A percentile compares a stretch with the other conserved stretches of the same genome.
phyloP scores from a whole-genome alignment of 2,113 vertebrate species.

The Aphelocoma coerulescens region DNA sequence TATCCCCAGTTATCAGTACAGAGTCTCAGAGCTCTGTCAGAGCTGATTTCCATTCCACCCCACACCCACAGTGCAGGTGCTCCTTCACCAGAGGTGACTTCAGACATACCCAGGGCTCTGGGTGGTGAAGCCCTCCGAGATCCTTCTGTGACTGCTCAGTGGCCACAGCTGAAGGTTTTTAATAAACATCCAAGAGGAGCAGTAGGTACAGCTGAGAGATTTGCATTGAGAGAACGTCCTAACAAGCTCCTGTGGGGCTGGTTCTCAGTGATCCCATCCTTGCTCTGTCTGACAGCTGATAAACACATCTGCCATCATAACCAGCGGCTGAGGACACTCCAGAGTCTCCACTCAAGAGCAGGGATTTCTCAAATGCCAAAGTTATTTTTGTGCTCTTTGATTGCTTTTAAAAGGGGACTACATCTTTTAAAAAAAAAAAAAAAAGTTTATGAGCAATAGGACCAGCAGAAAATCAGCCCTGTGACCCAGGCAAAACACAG shows the following conservation, averaged over 20 bases:
- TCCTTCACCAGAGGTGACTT: background rate
- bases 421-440: background rate
- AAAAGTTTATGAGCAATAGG: background rate
- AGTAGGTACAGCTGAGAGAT: background rate
- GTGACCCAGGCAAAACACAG: background rate
- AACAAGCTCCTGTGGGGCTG: background rate
- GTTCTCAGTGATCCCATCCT: background rate
- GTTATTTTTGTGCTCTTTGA: background rate
- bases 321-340: background rate
- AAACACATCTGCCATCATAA: background rate
- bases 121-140: no score
- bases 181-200: background rate
- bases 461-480: background rate
- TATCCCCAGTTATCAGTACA: fast-evolving
- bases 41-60: background rate
- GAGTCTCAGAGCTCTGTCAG: background rate
- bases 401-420: background rate
- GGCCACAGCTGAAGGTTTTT: background rate
- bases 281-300: background rate
- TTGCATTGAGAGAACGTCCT: fast-evolving
- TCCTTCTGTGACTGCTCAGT: background rate
- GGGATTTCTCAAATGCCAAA: background rate
- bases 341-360: background rate
- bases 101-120: background rate
- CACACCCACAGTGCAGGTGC: background rate